These are phyloP conservation scores for Poeciliopsis paucimaculata DNA, from an alignment of 2,797 vertebrate species.

Conservation along the genomic window DNA sequence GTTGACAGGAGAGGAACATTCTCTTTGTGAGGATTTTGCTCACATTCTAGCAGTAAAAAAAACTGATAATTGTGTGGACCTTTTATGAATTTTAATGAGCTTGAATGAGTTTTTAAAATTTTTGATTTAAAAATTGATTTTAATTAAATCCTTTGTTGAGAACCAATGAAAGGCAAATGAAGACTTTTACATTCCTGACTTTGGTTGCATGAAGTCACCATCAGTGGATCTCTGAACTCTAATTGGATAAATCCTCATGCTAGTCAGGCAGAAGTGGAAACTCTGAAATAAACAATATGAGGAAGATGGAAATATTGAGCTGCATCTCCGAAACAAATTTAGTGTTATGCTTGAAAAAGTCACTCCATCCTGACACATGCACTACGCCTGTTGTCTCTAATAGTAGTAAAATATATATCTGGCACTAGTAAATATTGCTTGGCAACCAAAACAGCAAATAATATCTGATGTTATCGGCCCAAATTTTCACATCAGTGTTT, in stretches of 20 bases:
- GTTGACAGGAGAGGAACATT: neutral
- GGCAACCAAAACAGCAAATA: no score
- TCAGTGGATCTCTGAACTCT: neutral
- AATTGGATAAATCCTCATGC: neutral
- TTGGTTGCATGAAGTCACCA: neutral
- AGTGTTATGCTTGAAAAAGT: neutral
- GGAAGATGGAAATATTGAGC: slow-evolving; percentile 40
- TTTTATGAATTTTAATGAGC: neutral
- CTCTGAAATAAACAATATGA: slow-evolving; percentile 8
- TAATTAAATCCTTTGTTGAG: neutral
- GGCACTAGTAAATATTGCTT: no score
- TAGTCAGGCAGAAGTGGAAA: slow-evolving; percentile 24
- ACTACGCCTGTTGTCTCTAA: slow-evolving; percentile 39
- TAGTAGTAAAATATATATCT: no score
- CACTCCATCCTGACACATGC: neutral
- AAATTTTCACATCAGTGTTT: no score
- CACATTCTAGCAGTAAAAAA: neutral
- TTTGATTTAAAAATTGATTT: neutral
- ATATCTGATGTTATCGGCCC: no score
- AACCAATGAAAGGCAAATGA: neutral
- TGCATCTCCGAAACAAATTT: slow-evolving; percentile 51
- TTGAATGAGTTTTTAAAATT: neutral
- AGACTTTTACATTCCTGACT: neutral
- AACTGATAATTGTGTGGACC: neutral
- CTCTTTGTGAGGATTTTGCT: neutral